phyloP scores from a whole-genome alignment of 1,140 invertebrate species.

The Sitodiplosis mosellana region DNA sequence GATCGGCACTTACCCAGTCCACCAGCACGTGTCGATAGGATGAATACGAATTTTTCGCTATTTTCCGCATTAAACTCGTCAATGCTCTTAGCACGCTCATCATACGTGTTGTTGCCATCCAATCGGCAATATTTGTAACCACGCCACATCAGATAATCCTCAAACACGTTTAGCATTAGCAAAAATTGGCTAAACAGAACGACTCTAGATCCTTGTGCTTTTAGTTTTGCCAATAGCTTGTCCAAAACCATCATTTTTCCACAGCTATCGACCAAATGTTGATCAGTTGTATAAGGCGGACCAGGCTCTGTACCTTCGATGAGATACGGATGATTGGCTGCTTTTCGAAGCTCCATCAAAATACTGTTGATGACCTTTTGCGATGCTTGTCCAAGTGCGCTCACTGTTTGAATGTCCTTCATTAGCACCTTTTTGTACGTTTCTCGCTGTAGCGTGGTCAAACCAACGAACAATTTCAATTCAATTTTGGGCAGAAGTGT shows the following conservation, averaged over 20 bases:
- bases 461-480: slow-evolving; percentile 63
- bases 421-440: slow-evolving; percentile 89
- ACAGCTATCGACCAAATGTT: slow-evolving; percentile 59
- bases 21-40: slow-evolving; percentile 87
- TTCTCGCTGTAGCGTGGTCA: slow-evolving; percentile 95
- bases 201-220: slow-evolving; percentile 73
- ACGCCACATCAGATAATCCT: slow-evolving; percentile 56
- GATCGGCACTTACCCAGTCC: slow-evolving; percentile 57
- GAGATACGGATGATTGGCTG: slow-evolving; percentile 94
- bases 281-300: slow-evolving; percentile 30
- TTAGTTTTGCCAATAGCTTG: slow-evolving; percentile 81
- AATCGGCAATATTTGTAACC: slow-evolving; percentile 72
- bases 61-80: slow-evolving; percentile 67
- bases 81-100: slow-evolving; percentile 62
- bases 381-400: slow-evolving; percentile 72
- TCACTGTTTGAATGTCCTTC: slow-evolving; percentile 55
- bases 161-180: slow-evolving; percentile 80
- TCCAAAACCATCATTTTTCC: slow-evolving; percentile 93
- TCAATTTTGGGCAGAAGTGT: slow-evolving; percentile 39
- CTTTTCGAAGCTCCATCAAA: slow-evolving; percentile 55
- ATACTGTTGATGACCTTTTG: slow-evolving; percentile 84
- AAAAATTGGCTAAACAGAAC: slow-evolving; percentile 83
- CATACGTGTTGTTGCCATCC: slow-evolving; percentile 75
- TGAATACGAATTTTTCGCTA: slow-evolving; percentile 68
- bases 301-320: slow-evolving; percentile 42